Evolutionary conservation across 2,888 invertebrate species (phyloP), one percentile per base, ranked within the genome.

Genomic region (Lithophane leautieri): DNA sequence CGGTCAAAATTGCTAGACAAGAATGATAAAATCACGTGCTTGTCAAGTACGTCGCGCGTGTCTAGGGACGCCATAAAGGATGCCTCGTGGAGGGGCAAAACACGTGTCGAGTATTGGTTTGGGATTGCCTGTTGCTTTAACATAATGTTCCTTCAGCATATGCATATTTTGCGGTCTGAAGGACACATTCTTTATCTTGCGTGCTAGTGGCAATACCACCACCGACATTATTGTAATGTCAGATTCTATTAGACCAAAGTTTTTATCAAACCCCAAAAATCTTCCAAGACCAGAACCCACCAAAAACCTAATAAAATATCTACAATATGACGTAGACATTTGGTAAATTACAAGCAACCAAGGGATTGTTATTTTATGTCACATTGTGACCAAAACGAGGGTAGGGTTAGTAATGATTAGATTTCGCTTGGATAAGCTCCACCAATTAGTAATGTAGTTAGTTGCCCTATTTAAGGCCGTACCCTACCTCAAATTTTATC

Each of bases 391-490:
- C 44, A 25, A 44, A 74, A 81, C 78, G 81, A 83, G 84, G 87
- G 84, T 85, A 62, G 67, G 56, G 62, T 81, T 60, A 42, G 54
- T 71, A 78, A 82, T 78, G 83, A 87, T 87, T 82, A 88, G 83
- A 87, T 87, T 85, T 61, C 65, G 56, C 69, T 77, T 65, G 78
- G 87, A 88, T 87, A 88, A 85, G 85, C 76, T 47, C 65, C 61
- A 56, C 76, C 80, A 83, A 87, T 87, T 87, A 87, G 80, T 73
- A 71, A 78, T 69, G 75, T 78, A 78, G 84, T 83, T 82, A 83
- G 74, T 54, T 65, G 67, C 61, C 81, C 62, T 82, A 79, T 82
- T 82, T 82, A 34, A 34, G 34, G 34, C 34, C 34, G 34, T n/a
- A n/a, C n/a, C n/a, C n/a, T n/a, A n/a, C 34, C 34, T 34, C 2